Evolutionary conservation across 2,888 invertebrate species (phyloP).

Genomic region (Panorpa germanica): DNA sequence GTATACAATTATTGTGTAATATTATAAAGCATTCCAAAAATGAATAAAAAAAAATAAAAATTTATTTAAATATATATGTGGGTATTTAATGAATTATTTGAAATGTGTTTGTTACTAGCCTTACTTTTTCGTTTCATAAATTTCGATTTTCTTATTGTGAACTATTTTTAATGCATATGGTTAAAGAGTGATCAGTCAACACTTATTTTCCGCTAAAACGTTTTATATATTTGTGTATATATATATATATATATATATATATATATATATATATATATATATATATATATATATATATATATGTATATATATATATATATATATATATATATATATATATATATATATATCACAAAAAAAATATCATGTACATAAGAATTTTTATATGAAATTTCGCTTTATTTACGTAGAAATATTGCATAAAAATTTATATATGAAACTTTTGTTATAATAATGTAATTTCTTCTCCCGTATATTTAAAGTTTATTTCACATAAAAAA

Average conservation of each 20-base stretch:
- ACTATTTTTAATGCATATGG: no score
- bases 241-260: constrained; percentile 5
- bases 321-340: constrained; percentile 4
- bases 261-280: constrained; percentile 5
- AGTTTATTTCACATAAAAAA: no score
- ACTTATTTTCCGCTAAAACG: constrained; percentile 3
- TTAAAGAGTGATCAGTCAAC: no score
- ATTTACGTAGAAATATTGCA: constrained; percentile 4
- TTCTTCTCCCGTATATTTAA: not conserved
- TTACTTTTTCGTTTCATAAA: no score
- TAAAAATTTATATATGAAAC: not conserved
- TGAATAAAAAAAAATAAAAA: constrained; percentile 4
- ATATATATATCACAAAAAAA: no score
- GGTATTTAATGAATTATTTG: no score
- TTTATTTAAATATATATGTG: constrained; percentile 4
- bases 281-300: constrained; percentile 9
- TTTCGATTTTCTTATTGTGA: no score
- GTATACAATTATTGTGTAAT: not conserved
- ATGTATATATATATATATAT: constrained; percentile 5
- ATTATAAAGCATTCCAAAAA: constrained; percentile 1
- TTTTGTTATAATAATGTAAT: not conserved
- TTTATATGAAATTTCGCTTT: not conserved
- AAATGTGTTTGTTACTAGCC: no score
- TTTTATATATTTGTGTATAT: constrained; percentile 5
- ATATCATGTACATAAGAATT: constrained; percentile 1